Conservation (phyloP, 2,888 invertebrate genomes). For the Eumacrocentrus americanus region DNA sequence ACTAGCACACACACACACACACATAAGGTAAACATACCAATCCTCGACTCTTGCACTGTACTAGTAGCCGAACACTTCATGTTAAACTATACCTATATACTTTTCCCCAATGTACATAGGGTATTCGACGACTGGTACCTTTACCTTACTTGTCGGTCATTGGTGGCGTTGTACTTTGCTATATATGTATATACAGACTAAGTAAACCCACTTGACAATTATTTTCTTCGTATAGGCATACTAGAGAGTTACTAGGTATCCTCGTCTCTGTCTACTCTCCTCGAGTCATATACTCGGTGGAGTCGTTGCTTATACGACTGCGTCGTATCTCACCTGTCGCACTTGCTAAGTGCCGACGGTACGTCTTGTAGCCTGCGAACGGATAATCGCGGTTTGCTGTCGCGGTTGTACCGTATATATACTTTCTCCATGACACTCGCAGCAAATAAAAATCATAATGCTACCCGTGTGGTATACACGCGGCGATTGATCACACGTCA, state of each 20-base stretch:
- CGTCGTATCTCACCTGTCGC: conserved; percentile 43
- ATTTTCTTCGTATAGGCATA: too few species aligned
- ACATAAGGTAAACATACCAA: too few species aligned
- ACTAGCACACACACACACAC: too few species aligned
- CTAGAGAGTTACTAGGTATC: too few species aligned
- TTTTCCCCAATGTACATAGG: too few species aligned
- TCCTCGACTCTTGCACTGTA: background rate
- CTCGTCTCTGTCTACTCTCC: background rate
- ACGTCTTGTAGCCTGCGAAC: conserved; percentile 31
- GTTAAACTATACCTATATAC: too few species aligned
- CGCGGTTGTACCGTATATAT: background rate
- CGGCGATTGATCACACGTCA: conserved; percentile 4
- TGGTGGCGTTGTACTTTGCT: too few species aligned
- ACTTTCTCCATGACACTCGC: conserved; percentile 13
- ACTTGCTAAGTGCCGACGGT: conserved; percentile 43
- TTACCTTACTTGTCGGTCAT: too few species aligned
- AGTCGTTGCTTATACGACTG: conserved; percentile 40
- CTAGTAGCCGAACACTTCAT: background rate
- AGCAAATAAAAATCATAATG: background rate
- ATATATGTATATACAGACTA: too few species aligned
- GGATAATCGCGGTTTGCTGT: conserved; percentile 16
- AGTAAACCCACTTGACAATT: too few species aligned
- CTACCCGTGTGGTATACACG: background rate
- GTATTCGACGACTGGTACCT: too few species aligned
- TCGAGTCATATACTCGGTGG: conserved; percentile 5